Base-by-base conservation (phyloP, 2,888 invertebrate genomes). In the Ecliptopera silaceata region DNA sequence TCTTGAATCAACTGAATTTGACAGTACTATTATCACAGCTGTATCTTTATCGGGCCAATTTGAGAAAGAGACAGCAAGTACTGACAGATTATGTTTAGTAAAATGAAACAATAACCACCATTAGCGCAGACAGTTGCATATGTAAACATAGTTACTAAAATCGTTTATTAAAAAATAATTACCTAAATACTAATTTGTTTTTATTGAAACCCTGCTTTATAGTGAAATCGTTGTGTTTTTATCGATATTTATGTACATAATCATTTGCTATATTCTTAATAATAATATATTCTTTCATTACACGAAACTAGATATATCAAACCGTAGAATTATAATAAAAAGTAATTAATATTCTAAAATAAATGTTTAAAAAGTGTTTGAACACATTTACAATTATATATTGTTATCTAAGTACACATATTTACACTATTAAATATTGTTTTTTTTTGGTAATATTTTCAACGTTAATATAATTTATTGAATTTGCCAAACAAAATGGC, bases 361-460 rank as follows among this genome's bases (percentile, higher is more conserved):
- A 15, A 31, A 5, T 26, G 26, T 26, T 15, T 15, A 10, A 10
- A 8, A 3, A 15, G 15, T 34, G 4, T 3, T 36, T 2, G 15
- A 36, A 36, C 36, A 36, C 15, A 45, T 45, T 34, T 45, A 45
- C 20, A 44, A 44, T 32, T 32, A 13, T 29, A 43, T 29, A 43
- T 17, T 38, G 38, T 38, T 38, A 26, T 26, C 26, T 15, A 36
- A 15, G 10, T 36, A 36, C 36, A 36, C 36, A 36, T 36, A 36
- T 15, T 36, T 36, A 36, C 36, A 36, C 8, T 26, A 26, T 6
- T 26, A 26, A 26, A 26, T 2, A 15, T 8, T 36, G 6, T 34
- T 13, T 5, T 1, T 20, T 29, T 32, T 55, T 44, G 18, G 31
- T 20, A 55, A 38, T 48, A 44, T 55, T 44, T 55, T 48, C 54